A percentile compares a stretch with the other conserved stretches of the same genome.
Conservation (phyloP, 2,888 invertebrate genomes). For the Pristionchus mayeri region DNA sequence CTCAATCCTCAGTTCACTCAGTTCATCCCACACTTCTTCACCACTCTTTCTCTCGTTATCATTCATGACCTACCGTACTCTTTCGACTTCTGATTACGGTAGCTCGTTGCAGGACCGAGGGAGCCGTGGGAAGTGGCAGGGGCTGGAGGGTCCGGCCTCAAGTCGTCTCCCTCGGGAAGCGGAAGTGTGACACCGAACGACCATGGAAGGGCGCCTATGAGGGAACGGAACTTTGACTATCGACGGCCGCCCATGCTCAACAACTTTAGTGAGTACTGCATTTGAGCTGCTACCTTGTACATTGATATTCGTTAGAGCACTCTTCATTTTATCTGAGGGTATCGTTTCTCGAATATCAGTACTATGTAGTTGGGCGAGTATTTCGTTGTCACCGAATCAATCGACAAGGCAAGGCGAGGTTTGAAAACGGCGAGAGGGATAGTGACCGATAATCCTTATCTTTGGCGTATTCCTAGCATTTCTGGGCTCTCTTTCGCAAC, state of each 20-base stretch:
- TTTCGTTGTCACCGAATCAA: no score
- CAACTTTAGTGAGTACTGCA: background rate
- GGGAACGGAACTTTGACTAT: no score
- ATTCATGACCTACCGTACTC: background rate
- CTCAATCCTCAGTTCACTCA: conserved; percentile 29
- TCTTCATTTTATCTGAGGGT: no score
- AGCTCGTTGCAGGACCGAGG: background rate
- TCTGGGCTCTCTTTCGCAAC: conserved; percentile 32
- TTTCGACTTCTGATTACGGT: background rate
- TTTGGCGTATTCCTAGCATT: background rate
- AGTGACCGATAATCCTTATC: conserved; percentile 27
- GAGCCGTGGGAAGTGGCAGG: background rate
- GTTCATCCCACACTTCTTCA: background rate
- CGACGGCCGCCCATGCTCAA: background rate
- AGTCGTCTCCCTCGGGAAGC: background rate
- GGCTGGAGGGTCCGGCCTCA: background rate
- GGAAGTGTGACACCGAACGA: background rate
- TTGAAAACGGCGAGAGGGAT: no score
- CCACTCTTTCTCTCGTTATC: background rate
- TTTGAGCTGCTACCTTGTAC: no score
- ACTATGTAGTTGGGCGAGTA: no score
- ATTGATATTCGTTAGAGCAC: no score
- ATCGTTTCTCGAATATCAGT: no score
- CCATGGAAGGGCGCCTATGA: background rate
- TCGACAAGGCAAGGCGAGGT: no score